Evolutionary conservation across 2,888 invertebrate genomes (phyloP).

Genomic region (Drosophila subquinaria): DNA sequence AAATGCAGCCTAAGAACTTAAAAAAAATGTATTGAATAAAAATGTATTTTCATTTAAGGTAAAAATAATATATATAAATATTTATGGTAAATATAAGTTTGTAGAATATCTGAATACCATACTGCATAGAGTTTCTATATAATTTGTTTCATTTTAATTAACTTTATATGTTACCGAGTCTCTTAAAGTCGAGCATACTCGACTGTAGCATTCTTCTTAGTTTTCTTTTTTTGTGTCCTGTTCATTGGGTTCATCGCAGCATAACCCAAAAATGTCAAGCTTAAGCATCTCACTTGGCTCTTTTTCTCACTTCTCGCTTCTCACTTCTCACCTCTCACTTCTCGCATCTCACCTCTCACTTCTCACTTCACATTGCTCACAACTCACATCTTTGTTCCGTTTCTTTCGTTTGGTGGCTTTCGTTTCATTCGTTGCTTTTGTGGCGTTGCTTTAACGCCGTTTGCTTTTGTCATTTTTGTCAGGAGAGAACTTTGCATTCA

Average conservation of each 20-base stretch:
- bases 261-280: slow-evolving; percentile 76
- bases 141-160: background rate
- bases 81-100: no score
- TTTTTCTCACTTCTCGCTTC: slow-evolving; percentile 36
- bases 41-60: no score
- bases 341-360: background rate
- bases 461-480: slow-evolving; percentile 67
- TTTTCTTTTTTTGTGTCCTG: slow-evolving; percentile 30
- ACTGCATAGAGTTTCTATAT: background rate
- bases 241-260: slow-evolving; percentile 69
- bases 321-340: slow-evolving; percentile 42
- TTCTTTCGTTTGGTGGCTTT: slow-evolving; percentile 1
- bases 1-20: no score
- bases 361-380: background rate
- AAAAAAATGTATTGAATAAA: no score
- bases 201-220: background rate
- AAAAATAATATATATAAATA: no score
- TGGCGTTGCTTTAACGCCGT: slow-evolving; percentile 39
- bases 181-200: background rate
- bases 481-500: slow-evolving; percentile 66
- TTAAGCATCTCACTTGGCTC: slow-evolving; percentile 62
- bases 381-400: background rate
- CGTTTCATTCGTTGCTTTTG: slow-evolving; percentile 9
- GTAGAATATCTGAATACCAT: no score
- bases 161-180: background rate